Conservation (phyloP, 2,113 vertebrate genomes). For the Benitochromis conjunctus region DNA sequence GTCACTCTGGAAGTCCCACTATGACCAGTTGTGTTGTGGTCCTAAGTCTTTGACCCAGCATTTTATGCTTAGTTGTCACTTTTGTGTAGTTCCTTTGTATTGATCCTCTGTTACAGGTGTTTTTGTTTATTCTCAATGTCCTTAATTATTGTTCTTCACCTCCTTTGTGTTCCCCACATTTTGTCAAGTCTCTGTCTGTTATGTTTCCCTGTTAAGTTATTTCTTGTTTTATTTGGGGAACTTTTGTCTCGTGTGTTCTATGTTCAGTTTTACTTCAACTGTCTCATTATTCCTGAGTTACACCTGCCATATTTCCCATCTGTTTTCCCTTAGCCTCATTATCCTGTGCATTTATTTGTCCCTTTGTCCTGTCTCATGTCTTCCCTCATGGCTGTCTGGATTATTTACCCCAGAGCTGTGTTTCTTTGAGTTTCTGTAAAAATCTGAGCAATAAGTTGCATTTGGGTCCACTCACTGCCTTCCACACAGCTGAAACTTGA, state of each 20-base stretch:
- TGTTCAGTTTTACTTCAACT: neutral
- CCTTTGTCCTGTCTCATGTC: neutral
- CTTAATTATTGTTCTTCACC: neutral
- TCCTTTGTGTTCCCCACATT: neutral
- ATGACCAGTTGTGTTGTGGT: neutral
- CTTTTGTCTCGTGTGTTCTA: neutral
- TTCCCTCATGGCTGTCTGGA: neutral
- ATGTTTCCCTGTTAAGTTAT: neutral
- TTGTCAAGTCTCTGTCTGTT: neutral
- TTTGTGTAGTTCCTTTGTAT: rapidly evolving
- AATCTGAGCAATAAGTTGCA: neutral
- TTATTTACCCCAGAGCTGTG: rapidly evolving
- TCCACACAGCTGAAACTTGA: neutral
- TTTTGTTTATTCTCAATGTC: neutral
- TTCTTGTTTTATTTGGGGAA: neutral
- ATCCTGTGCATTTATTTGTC: neutral
- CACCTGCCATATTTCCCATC: neutral
- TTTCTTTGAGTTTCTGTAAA: neutral
- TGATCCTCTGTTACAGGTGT: neutral
- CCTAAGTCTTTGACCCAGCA: neutral
- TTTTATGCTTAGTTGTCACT: neutral
- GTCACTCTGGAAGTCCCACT: neutral
- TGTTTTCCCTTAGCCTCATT: neutral
- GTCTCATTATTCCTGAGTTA: neutral
- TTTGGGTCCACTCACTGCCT: neutral